These are phyloP conservation scores for Heteromormyrus szaboi DNA, from an alignment of 2,797 vertebrate genomes.

Conservation along the genomic window DNA sequence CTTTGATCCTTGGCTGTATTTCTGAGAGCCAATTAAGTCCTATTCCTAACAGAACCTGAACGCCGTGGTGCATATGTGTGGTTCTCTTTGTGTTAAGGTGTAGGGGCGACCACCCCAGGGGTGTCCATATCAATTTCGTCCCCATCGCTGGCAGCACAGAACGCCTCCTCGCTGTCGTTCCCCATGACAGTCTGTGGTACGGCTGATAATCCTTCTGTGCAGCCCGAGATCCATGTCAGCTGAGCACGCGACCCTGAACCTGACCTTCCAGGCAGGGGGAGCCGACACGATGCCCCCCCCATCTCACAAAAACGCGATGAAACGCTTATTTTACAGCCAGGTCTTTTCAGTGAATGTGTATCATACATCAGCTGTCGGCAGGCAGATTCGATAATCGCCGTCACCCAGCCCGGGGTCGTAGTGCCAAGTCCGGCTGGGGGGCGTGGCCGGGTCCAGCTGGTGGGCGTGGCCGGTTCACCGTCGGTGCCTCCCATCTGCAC, in stretches of 20 bases:
- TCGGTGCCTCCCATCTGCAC: background rate
- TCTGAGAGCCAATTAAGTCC: background rate
- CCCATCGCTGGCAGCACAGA: background rate
- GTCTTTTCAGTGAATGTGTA: background rate
- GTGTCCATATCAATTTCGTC: background rate
- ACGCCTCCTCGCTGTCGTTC: background rate
- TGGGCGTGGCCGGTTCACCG: background rate
- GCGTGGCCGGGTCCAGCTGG: background rate
- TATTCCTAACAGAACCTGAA: background rate
- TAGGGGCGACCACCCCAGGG: background rate
- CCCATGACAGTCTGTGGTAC: background rate
- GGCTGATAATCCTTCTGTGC: background rate
- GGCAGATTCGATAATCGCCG: background rate
- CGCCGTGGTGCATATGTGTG: background rate
- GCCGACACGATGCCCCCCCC: background rate
- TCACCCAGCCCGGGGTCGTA: background rate
- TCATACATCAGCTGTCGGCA: background rate
- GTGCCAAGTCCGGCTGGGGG: background rate
- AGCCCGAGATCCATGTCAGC: background rate
- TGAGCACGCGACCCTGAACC: background rate
- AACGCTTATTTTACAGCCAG: background rate
- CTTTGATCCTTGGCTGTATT: conserved; percentile 16
- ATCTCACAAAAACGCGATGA: background rate
- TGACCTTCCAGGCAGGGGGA: background rate
- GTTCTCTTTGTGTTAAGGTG: background rate